Evolutionary conservation across 2,797 vertebrate genomes (phyloP), one percentile per base, ranked within the genome.

Genomic region (Synaphobranchus kaupii): DNA sequence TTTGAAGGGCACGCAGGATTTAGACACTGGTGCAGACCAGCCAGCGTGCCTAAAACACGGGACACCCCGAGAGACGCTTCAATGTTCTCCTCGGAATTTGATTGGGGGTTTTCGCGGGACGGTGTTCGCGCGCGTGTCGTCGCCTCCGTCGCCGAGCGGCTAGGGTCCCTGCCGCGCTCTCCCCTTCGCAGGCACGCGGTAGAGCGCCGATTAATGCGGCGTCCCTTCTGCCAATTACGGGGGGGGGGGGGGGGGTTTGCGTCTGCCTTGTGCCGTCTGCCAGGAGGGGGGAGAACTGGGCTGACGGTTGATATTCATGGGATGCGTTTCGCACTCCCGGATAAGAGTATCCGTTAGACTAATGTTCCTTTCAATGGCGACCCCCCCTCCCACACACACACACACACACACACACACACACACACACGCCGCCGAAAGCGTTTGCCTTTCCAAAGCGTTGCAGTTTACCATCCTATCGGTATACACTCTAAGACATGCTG

Each of bases 231-330:
- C 5, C 8, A 6, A 20, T 20, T 44, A n/a, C 5, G 15, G 58
- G 17, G 20, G 58, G 73, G 39, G 31, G 12, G 39, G 76, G n/a
- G n/a, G n/a, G n/a, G n/a, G n/a, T n/a, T 8, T 48, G 44, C 44
- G 15, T 48, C 76, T 8, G 76, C 44, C 9, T 44, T 13, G 10
- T 13, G 4, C 5, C 17, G 50, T 13, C 17, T 63, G 8, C 31
- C 31, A 5, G 34, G 15, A 0, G 82, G 31, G 56, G 56, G 56
- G 4, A 15, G 1, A 28, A 63, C 28, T 39, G 83, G 20, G 13
- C 20, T 48, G 84, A 25, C 84, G 47, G 84, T 85, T 31, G 54
- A 39, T 63, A 60, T 71, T 66, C 84, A 85, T 4, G 20, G 84
- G 71, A 34, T 25, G 54, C 47, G 84, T 44, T 60, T 20, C 22